Evolutionary conservation across 2,797 vertebrate genomes (phyloP), one percentile per base, ranked within the genome.

Genomic region (Alectoris magna): DNA sequence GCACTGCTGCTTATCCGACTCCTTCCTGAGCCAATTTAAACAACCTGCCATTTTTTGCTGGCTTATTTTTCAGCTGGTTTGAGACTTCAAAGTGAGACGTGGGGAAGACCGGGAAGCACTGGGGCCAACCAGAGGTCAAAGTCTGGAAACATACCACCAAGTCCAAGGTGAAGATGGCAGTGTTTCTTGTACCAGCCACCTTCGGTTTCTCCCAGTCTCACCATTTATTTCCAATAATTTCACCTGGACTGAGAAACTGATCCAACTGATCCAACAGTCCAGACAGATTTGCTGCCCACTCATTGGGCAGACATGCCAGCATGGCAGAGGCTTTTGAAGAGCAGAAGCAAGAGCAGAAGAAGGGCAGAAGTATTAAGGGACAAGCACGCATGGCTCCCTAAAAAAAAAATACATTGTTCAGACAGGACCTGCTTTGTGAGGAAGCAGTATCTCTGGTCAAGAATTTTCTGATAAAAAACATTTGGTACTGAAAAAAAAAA

Each of bases 31-130:
- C 18, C 67, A 36, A 43, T 72, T 95, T 91, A 83, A 87, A 91
- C 38, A 92, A 89, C 84, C 46, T 31, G 10, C 4, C 3, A 24
- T 23, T 31, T 55, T 3, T 2, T 2, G 0, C 67, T 38, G 24
- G 9, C 13, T 68, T 91, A 26, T 29, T 84, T 84, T 89, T 93
- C 67, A 48, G 46, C 73, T 86, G 56, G 38, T 84, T 90, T 92
- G 93, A 93, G 85, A 56, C 67, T 86, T 89, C 26, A 66, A 74
- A 43, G 11, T 67, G 68, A 84, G 76, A 78, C 79, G 34, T 43
- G 3, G 51, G 27, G 73, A 78, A 83, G 93, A 84, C 90, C 93
- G 51, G 67, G 43, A 29, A 90, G 80, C 63, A 84, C 11, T 36
- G 64, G 36, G 56, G 51, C 55, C 73, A 81, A 73, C 11, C 41